Evolutionary conservation across 2,113 vertebrate species (phyloP).

Genomic region (Phaethornis superciliosus): DNA sequence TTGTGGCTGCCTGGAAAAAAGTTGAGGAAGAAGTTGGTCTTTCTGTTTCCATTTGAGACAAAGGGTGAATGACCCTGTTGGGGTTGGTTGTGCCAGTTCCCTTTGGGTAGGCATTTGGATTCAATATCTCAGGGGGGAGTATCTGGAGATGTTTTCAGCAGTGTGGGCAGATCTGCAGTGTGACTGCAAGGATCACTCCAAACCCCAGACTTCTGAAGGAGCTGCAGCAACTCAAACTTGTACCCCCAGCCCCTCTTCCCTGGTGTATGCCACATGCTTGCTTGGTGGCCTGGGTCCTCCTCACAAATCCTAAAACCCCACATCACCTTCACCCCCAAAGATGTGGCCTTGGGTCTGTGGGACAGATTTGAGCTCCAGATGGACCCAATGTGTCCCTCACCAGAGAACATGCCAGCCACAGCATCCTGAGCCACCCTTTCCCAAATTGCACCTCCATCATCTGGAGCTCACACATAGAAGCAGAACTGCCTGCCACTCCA

Average conservation of each 20-base stretch:
- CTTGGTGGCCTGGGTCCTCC: background rate
- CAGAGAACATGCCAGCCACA: background rate
- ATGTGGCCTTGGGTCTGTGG: background rate
- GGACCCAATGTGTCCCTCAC: too few relatives aligned
- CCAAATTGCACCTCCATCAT: background rate
- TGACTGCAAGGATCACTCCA: background rate
- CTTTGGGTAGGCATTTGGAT: background rate
- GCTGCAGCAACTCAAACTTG: background rate
- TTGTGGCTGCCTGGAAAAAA: background rate
- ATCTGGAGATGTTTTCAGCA: background rate
- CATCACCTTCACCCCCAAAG: background rate
- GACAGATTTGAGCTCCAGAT: background rate
- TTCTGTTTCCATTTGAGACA: background rate
- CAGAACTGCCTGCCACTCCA: background rate
- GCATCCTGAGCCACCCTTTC: background rate
- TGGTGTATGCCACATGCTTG: fast-evolving
- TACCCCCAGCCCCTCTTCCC: background rate
- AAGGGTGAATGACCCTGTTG: background rate
- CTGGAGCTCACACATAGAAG: background rate
- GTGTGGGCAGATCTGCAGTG: background rate
- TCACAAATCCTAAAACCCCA: background rate
- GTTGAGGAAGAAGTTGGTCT: background rate
- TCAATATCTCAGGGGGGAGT: background rate
- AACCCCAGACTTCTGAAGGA: background rate
- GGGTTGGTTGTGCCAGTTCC: background rate